Percentiles rank a stretch among this genome's conserved stretches.
Evolutionary conservation across 2,113 vertebrate species (phyloP).

Genomic region (Ctenodactylus gundi): DNA sequence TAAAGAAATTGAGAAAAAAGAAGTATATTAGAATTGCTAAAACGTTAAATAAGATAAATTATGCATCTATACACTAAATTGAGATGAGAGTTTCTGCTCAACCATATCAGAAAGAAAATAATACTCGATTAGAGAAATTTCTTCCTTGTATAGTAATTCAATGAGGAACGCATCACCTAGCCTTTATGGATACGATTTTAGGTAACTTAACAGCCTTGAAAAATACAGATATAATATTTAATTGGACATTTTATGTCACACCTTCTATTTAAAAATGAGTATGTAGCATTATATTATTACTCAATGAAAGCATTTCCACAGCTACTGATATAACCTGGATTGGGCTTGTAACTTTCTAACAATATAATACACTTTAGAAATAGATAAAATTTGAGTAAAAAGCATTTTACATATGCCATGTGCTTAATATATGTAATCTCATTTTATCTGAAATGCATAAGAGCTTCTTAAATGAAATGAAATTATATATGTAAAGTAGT

Average conservation of each 20-base stretch:
- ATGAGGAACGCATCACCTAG: not conserved
- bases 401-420: not conserved
- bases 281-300: conserved; percentile 7
- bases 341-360: conserved; percentile 26
- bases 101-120: conserved; percentile 21
- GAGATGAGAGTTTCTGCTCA: conserved; percentile 12
- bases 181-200: not conserved
- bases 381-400: conserved; percentile 32
- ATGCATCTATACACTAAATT: not conserved
- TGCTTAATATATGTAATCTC: not conserved
- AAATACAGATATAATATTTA: conserved; percentile 38
- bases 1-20: conserved; percentile 43
- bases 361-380: not conserved
- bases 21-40: not conserved
- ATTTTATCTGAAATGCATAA: conserved; percentile 51
- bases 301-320: conserved; percentile 40
- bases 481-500: conserved; percentile 21
- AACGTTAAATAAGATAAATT: conserved; percentile 48
- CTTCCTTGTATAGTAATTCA: conserved; percentile 3
- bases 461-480: conserved; percentile 48
- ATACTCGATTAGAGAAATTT: not conserved
- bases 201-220: not conserved
- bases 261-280: conserved; percentile 31
- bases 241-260: conserved; percentile 5
- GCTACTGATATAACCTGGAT: not conserved